Conservation (phyloP, 1,140 invertebrate species). For the Medauroidea extradentata region DNA sequence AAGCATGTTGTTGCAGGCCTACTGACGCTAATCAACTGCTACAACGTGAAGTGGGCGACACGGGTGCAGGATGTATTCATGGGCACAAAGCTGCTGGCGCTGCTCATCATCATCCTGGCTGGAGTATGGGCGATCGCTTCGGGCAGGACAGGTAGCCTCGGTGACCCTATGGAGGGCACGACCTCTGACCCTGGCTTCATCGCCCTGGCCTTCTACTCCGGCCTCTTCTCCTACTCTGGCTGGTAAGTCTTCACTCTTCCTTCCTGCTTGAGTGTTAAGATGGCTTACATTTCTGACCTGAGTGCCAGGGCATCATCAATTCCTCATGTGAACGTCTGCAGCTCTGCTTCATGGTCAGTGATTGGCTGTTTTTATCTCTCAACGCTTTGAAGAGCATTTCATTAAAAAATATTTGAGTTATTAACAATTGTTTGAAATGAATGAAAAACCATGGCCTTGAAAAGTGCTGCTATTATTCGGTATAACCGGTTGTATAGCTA, state of each 20-base stretch:
- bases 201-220: conserved; percentile 89
- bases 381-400: no score
- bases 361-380: no score
- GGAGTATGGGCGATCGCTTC: conserved; percentile 61
- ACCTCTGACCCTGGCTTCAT: conserved; percentile 76
- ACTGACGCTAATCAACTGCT: conserved; percentile 84
- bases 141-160: conserved; percentile 67
- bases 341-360: no score
- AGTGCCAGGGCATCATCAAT: no score
- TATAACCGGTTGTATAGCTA: no score
- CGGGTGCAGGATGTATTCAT: conserved; percentile 87
- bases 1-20: conserved; percentile 60
- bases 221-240: conserved; percentile 95
- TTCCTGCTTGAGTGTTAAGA: no score
- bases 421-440: no score
- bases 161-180: conserved; percentile 72
- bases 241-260: conserved; percentile 56
- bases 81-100: conserved; percentile 80
- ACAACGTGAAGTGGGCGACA: conserved; percentile 81
- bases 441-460: no score
- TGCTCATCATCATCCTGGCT: conserved; percentile 74
- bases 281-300: no score
- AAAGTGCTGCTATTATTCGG: no score
- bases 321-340: no score
- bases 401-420: no score